These are phyloP conservation scores for Habroteleia sp. DNA, from an alignment of 2,888 invertebrate genomes.

Conservation along the genomic window DNA sequence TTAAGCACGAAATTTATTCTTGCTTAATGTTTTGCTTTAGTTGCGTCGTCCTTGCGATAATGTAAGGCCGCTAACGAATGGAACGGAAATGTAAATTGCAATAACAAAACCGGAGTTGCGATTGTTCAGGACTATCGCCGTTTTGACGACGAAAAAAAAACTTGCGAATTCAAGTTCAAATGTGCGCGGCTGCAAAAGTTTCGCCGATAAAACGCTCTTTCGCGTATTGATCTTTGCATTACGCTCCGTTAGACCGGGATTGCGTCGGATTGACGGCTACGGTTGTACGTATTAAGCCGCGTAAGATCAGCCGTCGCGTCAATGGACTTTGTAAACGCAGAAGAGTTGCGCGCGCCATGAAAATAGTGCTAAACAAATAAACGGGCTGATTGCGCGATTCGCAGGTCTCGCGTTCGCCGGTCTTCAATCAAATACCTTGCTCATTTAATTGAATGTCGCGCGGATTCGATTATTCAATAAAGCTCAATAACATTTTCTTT, in stretches of 20 bases:
- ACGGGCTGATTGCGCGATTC: not conserved
- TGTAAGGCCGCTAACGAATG: no score
- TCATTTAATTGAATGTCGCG: conserved; percentile 9
- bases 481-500: conserved; percentile 10
- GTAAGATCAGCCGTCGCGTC: conserved; percentile 60
- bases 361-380: conserved; percentile 17
- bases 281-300: conserved; percentile 70
- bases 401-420: not conserved
- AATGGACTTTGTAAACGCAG: conserved; percentile 45
- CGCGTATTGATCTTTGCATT: conserved; percentile 74
- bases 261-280: conserved; percentile 72
- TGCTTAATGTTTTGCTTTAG: no score
- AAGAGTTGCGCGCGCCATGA: conserved; percentile 31
- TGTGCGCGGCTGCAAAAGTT: conserved; percentile 40
- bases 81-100: no score
- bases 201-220: conserved; percentile 44
- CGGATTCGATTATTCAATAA: conserved; percentile 13
- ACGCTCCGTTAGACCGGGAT: conserved; percentile 76
- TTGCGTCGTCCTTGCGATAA: no score
- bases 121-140: no score
- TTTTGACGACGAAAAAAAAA: conserved; percentile 10
- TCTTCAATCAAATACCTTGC: conserved; percentile 14
- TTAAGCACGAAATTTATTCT: no score
- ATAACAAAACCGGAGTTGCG: conserved; percentile 8
- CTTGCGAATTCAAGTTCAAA: conserved; percentile 45